Percentiles rank a stretch among this genome's conserved stretches.
These are phyloP conservation scores for Drosophila birchii DNA, from an alignment of 2,888 invertebrate genomes.

Conservation along the genomic window DNA sequence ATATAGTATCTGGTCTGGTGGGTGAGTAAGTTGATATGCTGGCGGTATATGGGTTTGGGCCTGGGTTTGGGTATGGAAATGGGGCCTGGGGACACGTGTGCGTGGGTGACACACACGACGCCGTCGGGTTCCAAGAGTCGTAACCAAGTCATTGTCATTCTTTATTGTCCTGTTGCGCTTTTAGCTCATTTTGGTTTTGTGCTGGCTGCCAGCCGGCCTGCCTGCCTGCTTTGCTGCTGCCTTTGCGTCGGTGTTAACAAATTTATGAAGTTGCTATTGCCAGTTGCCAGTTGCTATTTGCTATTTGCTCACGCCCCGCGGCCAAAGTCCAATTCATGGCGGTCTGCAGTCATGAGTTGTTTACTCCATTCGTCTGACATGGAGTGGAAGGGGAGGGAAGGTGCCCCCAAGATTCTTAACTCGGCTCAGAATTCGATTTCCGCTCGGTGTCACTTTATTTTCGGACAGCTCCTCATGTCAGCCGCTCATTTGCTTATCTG, in stretches of 20 bases:
- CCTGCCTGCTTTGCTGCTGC: conserved; percentile 2
- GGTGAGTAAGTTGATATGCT: conserved; percentile 48
- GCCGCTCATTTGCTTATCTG: conserved; percentile 49
- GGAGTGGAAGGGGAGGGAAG: background rate
- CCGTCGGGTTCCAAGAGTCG: conserved; percentile 24
- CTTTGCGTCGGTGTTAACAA: conserved; percentile 53
- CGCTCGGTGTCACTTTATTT: conserved; percentile 52
- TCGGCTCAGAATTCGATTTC: conserved; percentile 45
- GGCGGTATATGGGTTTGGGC: conserved; percentile 6
- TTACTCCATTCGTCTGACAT: conserved; percentile 35
- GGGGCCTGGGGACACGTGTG: conserved; percentile 49
- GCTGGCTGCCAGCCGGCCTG: conserved; percentile 25
- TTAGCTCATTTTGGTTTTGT: conserved; percentile 38
- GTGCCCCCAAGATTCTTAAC: conserved; percentile 47
- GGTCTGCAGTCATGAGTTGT: conserved; percentile 44
- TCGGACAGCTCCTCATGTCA: conserved; percentile 35
- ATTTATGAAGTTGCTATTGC: conserved; percentile 48
- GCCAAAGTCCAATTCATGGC: conserved; percentile 55
- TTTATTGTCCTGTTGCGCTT: conserved; percentile 56
- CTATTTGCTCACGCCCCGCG: conserved; percentile 48
- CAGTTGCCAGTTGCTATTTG: conserved; percentile 37
- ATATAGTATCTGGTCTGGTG: conserved; percentile 26
- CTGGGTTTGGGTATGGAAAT: conserved; percentile 17
- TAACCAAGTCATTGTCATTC: conserved; percentile 41
- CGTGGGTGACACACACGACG: conserved; percentile 51